These are phyloP conservation scores for Syngnathoides biaculeatus DNA, from an alignment of 2,113 vertebrate species.

Conservation along the genomic window DNA sequence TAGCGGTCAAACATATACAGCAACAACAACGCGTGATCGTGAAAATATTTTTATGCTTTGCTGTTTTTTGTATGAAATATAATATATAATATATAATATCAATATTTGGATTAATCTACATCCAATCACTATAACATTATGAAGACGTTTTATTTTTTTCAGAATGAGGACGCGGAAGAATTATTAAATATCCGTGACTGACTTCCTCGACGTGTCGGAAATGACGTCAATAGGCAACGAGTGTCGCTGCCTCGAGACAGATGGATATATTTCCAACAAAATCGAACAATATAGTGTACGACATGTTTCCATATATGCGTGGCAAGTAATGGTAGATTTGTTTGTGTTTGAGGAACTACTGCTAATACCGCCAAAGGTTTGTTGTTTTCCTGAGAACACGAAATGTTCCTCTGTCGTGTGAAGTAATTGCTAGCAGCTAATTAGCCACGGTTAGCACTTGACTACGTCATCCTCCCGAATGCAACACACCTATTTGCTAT, in stretches of 20 bases:
- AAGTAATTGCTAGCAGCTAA: constrained; percentile 26
- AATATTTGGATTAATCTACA: neutral
- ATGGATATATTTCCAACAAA: constrained; percentile 2
- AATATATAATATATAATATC: neutral
- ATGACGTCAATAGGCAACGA: constrained; percentile 61
- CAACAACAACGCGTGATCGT: too few species aligned
- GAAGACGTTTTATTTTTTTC: neutral
- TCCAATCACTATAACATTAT: too few species aligned
- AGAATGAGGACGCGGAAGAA: neutral
- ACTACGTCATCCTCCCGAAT: neutral
- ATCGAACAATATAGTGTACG: fast-evolving
- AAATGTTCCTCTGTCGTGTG: constrained; percentile 12
- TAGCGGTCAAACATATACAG: neutral
- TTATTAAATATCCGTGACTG: neutral
- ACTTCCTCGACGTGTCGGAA: constrained; percentile 51
- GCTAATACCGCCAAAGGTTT: constrained; percentile 35
- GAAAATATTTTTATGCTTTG: neutral
- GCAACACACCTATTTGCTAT: fast-evolving
- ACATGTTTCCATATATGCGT: neutral
- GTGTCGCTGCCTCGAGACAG: constrained; percentile 12
- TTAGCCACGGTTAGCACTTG: neutral
- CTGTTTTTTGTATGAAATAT: too few species aligned
- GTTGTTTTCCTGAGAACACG: fast-evolving
- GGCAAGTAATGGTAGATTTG: fast-evolving
- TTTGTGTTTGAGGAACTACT: neutral